A percentile compares a stretch with the other conserved stretches of the same genome.
phyloP scores from a whole-genome alignment of 2,113 vertebrate genomes.

The Mus musculus region DNA sequence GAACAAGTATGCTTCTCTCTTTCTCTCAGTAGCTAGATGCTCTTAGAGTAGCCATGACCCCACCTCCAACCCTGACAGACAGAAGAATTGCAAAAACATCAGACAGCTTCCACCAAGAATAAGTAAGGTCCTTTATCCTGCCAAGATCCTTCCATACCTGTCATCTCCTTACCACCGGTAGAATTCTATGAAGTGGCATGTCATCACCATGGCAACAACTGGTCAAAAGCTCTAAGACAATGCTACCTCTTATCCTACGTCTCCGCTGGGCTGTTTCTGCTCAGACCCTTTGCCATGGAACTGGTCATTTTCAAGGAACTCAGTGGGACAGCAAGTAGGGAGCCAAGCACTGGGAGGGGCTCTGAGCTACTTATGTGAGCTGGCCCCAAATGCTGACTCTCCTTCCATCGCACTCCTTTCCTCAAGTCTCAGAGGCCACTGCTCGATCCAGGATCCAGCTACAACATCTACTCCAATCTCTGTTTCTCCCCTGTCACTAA shows the following conservation, averaged over 20 bases:
- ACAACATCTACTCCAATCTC: neutral
- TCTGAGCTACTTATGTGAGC: neutral
- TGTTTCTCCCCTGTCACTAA: neutral
- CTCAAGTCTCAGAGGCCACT: neutral
- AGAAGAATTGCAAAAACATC: neutral
- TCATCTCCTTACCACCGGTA: neutral
- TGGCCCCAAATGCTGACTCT: neutral
- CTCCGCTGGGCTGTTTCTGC: neutral
- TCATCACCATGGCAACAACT: neutral
- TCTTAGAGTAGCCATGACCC: neutral
- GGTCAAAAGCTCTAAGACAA: neutral
- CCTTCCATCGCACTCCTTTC: conserved; percentile 24
- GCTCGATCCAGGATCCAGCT: neutral
- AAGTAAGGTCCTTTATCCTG: neutral
- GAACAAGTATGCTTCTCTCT: neutral
- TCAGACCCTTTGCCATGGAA: neutral
- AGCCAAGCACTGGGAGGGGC: neutral
- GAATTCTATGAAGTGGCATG: neutral
- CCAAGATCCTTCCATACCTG: neutral
- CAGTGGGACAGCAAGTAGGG: neutral
- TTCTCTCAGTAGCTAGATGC: neutral
- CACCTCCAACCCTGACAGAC: neutral
- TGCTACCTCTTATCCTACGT: neutral
- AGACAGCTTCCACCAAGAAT: neutral
- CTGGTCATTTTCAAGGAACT: neutral